Percentiles rank a stretch among this genome's conserved stretches.
These are phyloP conservation scores for Tenebrio molitor DNA, from an alignment of 1,140 invertebrate species.

Conservation along the genomic window DNA sequence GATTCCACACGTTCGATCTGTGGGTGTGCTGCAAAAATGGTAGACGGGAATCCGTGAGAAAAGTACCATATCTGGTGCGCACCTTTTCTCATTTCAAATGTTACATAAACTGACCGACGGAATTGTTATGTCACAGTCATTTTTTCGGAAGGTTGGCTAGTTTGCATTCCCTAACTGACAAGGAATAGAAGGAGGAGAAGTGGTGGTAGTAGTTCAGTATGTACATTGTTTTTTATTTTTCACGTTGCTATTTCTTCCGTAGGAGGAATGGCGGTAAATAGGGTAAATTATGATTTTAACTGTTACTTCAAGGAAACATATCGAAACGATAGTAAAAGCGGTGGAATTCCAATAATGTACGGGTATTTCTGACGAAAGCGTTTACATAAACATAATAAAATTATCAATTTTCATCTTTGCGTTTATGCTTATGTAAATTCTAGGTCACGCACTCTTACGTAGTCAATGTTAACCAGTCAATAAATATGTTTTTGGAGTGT, in stretches of 20 bases:
- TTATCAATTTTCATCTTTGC: slow-evolving; percentile 6
- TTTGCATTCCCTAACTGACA: too few relatives aligned
- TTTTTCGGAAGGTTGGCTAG: too few relatives aligned
- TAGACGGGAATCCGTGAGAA: slow-evolving; percentile 12
- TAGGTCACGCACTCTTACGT: slow-evolving; percentile 1
- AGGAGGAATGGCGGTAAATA: too few relatives aligned
- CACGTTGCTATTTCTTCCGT: too few relatives aligned
- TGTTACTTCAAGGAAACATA: too few relatives aligned
- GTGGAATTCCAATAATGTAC: background rate
- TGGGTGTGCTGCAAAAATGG: slow-evolving; percentile 20
- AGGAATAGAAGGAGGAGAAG: too few relatives aligned
- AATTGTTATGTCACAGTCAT: too few relatives aligned
- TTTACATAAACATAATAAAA: slow-evolving; percentile 6
- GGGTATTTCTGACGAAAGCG: background rate
- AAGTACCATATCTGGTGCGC: background rate
- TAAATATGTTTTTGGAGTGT: slow-evolving; percentile 9
- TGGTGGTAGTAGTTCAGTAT: too few relatives aligned
- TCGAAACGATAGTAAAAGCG: too few relatives aligned
- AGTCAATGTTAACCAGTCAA: background rate
- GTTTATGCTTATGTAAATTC: background rate
- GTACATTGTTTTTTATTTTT: too few relatives aligned
- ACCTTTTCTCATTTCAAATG: background rate
- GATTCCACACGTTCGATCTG: slow-evolving; percentile 6
- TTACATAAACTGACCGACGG: too few relatives aligned
- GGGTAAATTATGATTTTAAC: too few relatives aligned